phyloP scores from a whole-genome alignment of 2,113 vertebrate species.

The Acrocephalus kingi region DNA sequence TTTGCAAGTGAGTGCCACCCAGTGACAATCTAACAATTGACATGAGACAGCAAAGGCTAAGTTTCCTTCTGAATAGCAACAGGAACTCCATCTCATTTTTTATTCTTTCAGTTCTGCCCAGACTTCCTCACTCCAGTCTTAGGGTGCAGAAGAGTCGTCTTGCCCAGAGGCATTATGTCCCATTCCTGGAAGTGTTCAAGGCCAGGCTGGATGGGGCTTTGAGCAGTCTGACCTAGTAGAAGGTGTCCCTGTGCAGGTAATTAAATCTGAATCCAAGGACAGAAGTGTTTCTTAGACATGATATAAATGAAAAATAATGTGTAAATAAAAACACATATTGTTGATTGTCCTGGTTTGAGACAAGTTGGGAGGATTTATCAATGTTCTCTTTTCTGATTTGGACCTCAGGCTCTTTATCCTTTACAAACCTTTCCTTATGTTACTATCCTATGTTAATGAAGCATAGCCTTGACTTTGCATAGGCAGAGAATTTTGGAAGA shows the following conservation, averaged over 20 bases:
- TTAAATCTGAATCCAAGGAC: not conserved
- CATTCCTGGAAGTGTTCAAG: not conserved
- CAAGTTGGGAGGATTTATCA: not conserved
- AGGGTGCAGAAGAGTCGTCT: not conserved
- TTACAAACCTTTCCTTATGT: not conserved
- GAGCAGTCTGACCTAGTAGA: not conserved
- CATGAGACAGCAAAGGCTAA: not conserved
- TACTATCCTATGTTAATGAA: not conserved
- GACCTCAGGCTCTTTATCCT: not conserved
- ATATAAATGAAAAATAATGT: not conserved
- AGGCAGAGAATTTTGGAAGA: not conserved
- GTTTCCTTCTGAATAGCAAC: not conserved
- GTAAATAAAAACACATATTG: not conserved
- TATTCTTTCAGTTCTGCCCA: not conserved
- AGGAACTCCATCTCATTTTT: not conserved
- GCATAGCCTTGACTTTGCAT: not conserved
- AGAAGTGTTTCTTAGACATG: not conserved
- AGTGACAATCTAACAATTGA: conserved; percentile 46
- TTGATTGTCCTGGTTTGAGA: not conserved
- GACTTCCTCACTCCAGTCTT: not conserved
- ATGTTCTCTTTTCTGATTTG: not conserved
- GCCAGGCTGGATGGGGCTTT: not conserved
- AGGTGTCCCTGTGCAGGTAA: not conserved
- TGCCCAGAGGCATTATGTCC: not conserved
- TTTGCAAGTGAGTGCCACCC: conserved; percentile 43